These are phyloP conservation scores for Eudorcas thomsonii DNA, from an alignment of 2,113 vertebrate genomes.

Conservation along the genomic window DNA sequence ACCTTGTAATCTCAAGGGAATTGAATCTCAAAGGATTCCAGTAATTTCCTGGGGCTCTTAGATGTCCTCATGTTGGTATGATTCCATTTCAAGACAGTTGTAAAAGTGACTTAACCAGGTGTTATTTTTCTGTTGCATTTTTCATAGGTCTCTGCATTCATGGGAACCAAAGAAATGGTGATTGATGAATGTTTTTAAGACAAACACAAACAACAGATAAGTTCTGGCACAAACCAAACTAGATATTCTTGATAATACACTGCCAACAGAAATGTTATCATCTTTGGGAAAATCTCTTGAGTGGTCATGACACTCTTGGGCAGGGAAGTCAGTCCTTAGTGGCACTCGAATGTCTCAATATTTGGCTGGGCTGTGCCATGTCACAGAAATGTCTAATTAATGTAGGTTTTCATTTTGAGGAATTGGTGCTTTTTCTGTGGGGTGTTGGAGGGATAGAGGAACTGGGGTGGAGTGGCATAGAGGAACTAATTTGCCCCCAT, in stretches of 20 bases:
- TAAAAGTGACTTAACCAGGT: background rate
- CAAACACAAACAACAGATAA: conserved; percentile 72
- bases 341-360: conserved; percentile 69
- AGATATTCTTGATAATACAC: conserved; percentile 76
- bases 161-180: conserved; percentile 59
- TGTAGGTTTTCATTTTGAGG: conserved; percentile 76
- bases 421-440: conserved; percentile 68
- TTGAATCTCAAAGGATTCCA: background rate
- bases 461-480: background rate
- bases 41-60: background rate
- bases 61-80: background rate
- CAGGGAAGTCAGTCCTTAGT: conserved; percentile 58
- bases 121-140: conserved; percentile 24
- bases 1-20: background rate
- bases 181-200: conserved; percentile 74
- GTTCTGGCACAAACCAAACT: conserved; percentile 67
- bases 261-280: conserved; percentile 77
- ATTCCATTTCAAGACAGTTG: background rate
- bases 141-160: conserved; percentile 42
- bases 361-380: conserved; percentile 72
- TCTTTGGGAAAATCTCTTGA: conserved; percentile 76
- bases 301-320: conserved; percentile 75
- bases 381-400: conserved; percentile 76
- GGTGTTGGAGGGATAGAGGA: background rate
- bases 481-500: conserved; percentile 43